Evolutionary conservation across 2,113 vertebrate species (phyloP).

Genomic region (Origma solitaria): DNA sequence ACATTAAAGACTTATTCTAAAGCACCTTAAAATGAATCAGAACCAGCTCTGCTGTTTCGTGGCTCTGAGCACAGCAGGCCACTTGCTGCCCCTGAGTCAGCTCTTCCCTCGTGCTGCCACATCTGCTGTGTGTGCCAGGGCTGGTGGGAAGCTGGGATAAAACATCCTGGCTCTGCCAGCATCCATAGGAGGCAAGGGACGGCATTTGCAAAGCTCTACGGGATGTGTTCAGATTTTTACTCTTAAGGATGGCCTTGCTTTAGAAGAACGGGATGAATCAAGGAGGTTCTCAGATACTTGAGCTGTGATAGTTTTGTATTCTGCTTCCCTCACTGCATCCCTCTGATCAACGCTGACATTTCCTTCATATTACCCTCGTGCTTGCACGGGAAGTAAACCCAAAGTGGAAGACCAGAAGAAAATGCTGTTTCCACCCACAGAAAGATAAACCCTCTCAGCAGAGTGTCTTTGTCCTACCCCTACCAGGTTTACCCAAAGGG

Average conservation of each 20-base stretch:
- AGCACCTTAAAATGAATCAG: neutral
- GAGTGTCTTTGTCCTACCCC: neutral
- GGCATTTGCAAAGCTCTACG: neutral
- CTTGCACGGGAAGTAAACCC: neutral
- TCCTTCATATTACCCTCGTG: neutral
- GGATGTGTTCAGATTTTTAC: neutral
- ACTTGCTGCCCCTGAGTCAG: neutral
- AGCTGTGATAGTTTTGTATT: neutral
- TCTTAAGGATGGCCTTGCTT: neutral
- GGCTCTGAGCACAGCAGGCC: neutral
- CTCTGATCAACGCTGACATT: neutral
- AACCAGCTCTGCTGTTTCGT: neutral
- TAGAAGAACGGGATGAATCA: neutral
- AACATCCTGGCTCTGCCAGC: neutral
- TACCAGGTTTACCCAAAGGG: neutral
- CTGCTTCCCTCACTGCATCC: neutral
- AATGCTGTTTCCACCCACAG: neutral
- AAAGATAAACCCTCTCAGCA: accelerated
- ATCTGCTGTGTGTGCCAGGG: neutral
- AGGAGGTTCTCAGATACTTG: neutral
- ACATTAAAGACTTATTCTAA: neutral
- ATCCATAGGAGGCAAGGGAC: neutral
- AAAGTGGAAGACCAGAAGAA: neutral
- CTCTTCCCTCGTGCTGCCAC: neutral
- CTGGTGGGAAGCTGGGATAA: neutral